phyloP scores from a whole-genome alignment of 1,140 invertebrate genomes.

The Physella acuta region DNA sequence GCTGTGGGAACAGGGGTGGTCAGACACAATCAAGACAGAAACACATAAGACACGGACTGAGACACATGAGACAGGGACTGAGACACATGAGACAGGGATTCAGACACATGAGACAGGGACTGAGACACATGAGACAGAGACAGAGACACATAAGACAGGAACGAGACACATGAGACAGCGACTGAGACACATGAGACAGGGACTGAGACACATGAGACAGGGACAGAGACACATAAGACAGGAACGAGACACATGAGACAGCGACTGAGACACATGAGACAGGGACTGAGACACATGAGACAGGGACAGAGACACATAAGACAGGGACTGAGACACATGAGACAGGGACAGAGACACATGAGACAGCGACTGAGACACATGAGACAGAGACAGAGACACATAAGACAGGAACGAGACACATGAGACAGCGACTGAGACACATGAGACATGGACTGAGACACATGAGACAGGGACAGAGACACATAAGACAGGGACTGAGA shows the following conservation, averaged over 20 bases:
- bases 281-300: neutral
- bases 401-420: neutral
- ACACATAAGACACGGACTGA: too few species aligned
- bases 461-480: neutral
- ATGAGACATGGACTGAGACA: neutral
- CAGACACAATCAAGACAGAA: too few species aligned
- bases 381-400: constrained; percentile 63
- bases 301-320: neutral
- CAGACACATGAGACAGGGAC: neutral
- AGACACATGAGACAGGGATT: neutral
- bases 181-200: neutral
- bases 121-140: neutral
- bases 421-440: neutral
- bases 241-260: too few species aligned
- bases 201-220: too few species aligned
- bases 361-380: constrained; percentile 95
- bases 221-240: too few species aligned
- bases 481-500: too few species aligned
- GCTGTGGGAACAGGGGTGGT: too few species aligned
- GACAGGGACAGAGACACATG: constrained; percentile 77
- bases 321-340: constrained; percentile 77
- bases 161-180: neutral
- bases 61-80: neutral
- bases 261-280: too few species aligned
- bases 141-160: neutral